A percentile compares a stretch with the other conserved stretches of the same genome.
Conservation (phyloP, 2,888 invertebrate genomes). For the Acrobeloides nanus region DNA sequence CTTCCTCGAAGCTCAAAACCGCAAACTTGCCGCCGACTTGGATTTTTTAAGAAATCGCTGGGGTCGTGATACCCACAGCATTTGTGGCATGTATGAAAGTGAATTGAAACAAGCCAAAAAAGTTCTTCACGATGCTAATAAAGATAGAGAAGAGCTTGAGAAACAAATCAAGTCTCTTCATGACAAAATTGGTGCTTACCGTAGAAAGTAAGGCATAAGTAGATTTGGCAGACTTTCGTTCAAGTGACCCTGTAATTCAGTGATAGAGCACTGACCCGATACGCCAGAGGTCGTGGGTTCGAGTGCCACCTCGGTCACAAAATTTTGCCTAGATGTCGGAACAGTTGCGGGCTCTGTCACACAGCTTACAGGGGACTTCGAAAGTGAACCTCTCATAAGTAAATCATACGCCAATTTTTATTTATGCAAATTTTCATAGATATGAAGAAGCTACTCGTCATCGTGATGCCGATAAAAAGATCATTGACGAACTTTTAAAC, state of each 20-base stretch:
- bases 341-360: too few relatives aligned
- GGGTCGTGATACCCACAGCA: slow-evolving; percentile 49
- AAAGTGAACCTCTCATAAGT: too few relatives aligned
- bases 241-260: too few relatives aligned
- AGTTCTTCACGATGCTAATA: slow-evolving; percentile 39
- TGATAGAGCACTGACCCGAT: too few relatives aligned
- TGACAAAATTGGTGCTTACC: slow-evolving; percentile 32
- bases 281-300: too few relatives aligned
- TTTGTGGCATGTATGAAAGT: slow-evolving; percentile 32
- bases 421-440: slow-evolving; percentile 24
- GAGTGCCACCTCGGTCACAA: too few relatives aligned
- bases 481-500: slow-evolving; percentile 56
- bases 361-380: too few relatives aligned
- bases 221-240: too few relatives aligned
- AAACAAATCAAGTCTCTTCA: slow-evolving; percentile 35
- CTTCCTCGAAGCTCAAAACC: slow-evolving; percentile 54
- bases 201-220: slow-evolving; percentile 28
- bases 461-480: slow-evolving; percentile 51
- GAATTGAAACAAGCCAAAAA: slow-evolving; percentile 35
- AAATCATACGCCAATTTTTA: too few relatives aligned
- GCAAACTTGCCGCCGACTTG: slow-evolving; percentile 52
- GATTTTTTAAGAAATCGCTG: slow-evolving; percentile 46
- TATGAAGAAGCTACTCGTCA: slow-evolving; percentile 47
- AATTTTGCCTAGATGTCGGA: too few relatives aligned
- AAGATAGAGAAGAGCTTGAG: slow-evolving; percentile 30